Evolutionary conservation across 2,113 vertebrate genomes (phyloP), one percentile per base, ranked within the genome.

Genomic region (Neotragus moschatus): DNA sequence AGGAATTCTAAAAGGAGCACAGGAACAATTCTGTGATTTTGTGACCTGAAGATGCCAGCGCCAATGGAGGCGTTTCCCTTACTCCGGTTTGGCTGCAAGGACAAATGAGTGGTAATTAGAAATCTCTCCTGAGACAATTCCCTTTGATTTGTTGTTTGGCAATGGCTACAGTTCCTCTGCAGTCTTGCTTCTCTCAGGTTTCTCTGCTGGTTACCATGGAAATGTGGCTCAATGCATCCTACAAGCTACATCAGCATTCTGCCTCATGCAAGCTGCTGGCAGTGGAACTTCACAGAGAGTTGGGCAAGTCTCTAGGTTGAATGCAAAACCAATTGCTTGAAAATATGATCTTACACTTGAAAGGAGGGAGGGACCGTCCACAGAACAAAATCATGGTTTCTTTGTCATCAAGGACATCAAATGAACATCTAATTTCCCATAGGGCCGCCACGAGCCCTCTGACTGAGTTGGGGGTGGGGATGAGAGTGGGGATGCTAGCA

Each of bases 161-260:
- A 61, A 73, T 91, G 92, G 96, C 95, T 96, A 45, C 47, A 58
- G 94, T 79, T 95, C 70, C 95, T 94, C 84, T 49, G 60, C 84
- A 96, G 94, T 85, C 91, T 56, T 61, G 81, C 94, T 82, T 90
- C 70, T 95, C 86, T 95, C 88, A 56, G 91, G 97, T 43, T 97
- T 94, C 91, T 56, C 97, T 97, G 85, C 96, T 84, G 70, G 98
- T 98, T 97, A 92, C 97, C 98, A 98, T 97, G 97, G 98, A 90
- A 87, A 98, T 82, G 61, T 28, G 60, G 91, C 79, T 89, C 92
- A 26, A 25, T 8, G 45, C 56, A 88, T 88, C 94, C 82, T 73
- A 8, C 6, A 61, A 97, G 88, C 96, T 98, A 97, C 95, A 97
- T 97, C 96, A 94, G 96, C 97, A 95, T 95, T 97, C 93, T 79